Base-by-base conservation (phyloP, 2,797 vertebrate genomes). In the Anguilla pacifica region DNA sequence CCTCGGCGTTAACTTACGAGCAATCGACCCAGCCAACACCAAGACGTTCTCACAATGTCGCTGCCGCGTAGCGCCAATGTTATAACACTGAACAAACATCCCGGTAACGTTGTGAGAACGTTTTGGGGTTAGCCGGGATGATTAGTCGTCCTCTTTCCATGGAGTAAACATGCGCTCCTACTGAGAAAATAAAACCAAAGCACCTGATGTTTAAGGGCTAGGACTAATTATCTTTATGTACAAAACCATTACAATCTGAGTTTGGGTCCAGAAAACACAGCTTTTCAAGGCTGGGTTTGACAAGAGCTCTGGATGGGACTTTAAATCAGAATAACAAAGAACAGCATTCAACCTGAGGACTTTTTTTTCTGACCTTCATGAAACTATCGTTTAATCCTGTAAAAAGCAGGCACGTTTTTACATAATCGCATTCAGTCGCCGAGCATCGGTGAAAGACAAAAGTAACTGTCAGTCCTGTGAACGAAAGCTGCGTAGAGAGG, bases 171-270 rank as follows among this genome's bases (percentile, higher is more conserved):
- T 85, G 55, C 19, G 67, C 35, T 43, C 72, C 43, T 87, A 87
- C 88, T 89, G 85, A 85, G 89, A 84, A 53, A 49, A 0, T 81
- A 7, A 88, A 83, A 72, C 67, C 39, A 86, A 83, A 86, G 25
- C 55, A 19, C 43, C 70, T 53, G 51, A 46, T 81, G 84, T 89
- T 90, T 85, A 88, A 49, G 31, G 89, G 87, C 67, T 70, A 4
- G 89, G 87, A 83, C 22, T 86, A 74, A 89, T 89, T 86, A 84
- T 51, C 61, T 72, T 86, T 83, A 82, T 85, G 85, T 86, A 46
- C 64, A 85, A 22, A 67, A 67, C 70, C 46, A 51, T 67, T 89
- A 59, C 87, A 79, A 72, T 89, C 43, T 55, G 88, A 83, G 89
- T 88, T 81, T 87, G 85, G 43, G 86, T 39, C 49, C 22, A 57